A percentile compares a stretch with the other conserved stretches of the same genome.
These are phyloP conservation scores for Neodontobutis hainanensis DNA, from an alignment of 2,113 vertebrate genomes.

Conservation along the genomic window DNA sequence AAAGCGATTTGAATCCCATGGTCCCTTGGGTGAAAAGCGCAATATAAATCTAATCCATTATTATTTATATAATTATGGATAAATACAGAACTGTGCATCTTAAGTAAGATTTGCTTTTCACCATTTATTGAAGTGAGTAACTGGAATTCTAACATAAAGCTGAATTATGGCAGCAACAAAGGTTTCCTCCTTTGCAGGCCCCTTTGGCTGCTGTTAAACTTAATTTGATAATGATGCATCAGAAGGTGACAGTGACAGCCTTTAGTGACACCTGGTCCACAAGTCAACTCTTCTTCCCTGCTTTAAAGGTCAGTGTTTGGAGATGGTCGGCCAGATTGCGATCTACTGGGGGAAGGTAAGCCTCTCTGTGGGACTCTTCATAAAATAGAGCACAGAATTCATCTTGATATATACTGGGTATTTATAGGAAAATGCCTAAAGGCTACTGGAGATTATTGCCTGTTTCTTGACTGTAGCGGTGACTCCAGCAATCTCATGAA, in stretches of 20 bases:
- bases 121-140: no score
- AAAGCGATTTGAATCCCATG: no score
- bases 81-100: no score
- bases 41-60: no score
- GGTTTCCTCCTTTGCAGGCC: no score
- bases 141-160: no score
- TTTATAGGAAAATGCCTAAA: slow-evolving; percentile 62
- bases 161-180: no score
- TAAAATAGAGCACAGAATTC: slow-evolving; percentile 17
- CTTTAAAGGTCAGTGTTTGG: slow-evolving; percentile 35
- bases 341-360: slow-evolving; percentile 42
- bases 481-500: neutral
- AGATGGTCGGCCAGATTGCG: slow-evolving; percentile 31
- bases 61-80: no score
- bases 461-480: neutral
- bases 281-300: slow-evolving; percentile 2
- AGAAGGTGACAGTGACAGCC: slow-evolving; percentile 36
- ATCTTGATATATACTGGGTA: slow-evolving; percentile 61
- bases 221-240: slow-evolving; percentile 70
- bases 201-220: slow-evolving; percentile 63
- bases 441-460: slow-evolving; percentile 45
- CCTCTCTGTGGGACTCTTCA: slow-evolving; percentile 42
- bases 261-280: slow-evolving; percentile 11
- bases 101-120: no score
- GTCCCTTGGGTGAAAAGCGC: no score